Evolutionary conservation across 2,888 invertebrate species (phyloP), one percentile per base, ranked within the genome.

Genomic region (Anthophora plumipes): DNA sequence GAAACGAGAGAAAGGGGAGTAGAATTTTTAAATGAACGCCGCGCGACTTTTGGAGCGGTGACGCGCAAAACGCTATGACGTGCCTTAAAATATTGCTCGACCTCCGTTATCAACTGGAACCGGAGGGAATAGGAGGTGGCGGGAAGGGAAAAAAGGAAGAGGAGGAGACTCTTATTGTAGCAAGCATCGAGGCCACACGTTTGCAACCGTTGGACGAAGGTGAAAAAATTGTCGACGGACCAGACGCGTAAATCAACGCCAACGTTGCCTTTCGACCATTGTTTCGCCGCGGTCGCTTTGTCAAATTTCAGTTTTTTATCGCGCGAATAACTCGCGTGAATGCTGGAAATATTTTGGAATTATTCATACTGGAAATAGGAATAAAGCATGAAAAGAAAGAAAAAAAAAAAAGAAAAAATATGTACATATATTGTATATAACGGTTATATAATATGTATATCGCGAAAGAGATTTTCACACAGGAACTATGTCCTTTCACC

Each of bases 81-180:
- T 57, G 57, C 11, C 63, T 50, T 77, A 57, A 78, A 78, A 78
- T 77, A 78, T 77, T 43, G 61, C 77, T 0, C 67, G 20, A 22
- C 31, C 67, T 54, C 54, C 22, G 61, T 55, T 41, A 31, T 60
- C 77, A 17, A 55, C 25, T 20, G 1, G 14, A 31, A 4, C 14
- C 12, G 39, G 14, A 17, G 14, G 52, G 17, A n/a, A n/a, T n/a
- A n/a, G 8, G 8, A 7, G n/a, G 9, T 12, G 31, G 37, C 11
- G 57, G 9, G 1, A n/a, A 5, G 37, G 22, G 14, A 50, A 31
- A 25, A 64, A 50, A 48, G 46, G 14, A n/a, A 59, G 50, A 77
- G 52, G 31, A 66, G 41, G 22, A 31, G 39, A 41, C 48, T 41
- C 50, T 68, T 61, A 68, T 68, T 57, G 67, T 41, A 50, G 31